These are phyloP conservation scores for Tricholaema leucomelas DNA, from an alignment of 2,113 vertebrate genomes.

Conservation along the genomic window DNA sequence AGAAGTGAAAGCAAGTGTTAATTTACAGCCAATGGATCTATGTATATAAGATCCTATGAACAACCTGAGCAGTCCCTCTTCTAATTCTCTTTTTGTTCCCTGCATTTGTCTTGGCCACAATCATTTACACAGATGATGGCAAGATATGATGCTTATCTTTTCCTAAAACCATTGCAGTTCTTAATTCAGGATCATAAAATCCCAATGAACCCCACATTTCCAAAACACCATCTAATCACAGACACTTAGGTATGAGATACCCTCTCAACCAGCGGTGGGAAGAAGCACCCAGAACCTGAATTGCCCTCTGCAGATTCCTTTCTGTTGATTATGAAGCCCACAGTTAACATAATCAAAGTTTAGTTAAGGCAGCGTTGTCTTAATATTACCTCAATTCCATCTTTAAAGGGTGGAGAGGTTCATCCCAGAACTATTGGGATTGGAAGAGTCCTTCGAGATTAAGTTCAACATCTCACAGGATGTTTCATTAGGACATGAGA, in stretches of 20 bases:
- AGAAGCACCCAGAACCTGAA: background rate
- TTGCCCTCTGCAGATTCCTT: background rate
- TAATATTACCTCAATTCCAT: background rate
- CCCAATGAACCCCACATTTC: background rate
- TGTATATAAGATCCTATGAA: background rate
- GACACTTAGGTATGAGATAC: background rate
- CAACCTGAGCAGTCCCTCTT: background rate
- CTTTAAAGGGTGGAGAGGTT: fast-evolving
- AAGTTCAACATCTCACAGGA: fast-evolving
- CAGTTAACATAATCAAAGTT: background rate
- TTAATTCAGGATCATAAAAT: background rate
- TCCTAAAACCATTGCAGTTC: background rate
- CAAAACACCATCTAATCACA: background rate
- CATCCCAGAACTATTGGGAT: no score
- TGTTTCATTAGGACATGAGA: background rate
- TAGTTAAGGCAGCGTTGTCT: background rate
- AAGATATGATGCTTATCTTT: background rate
- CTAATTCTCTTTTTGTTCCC: background rate
- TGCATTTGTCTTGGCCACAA: background rate
- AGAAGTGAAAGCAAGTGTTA: background rate
- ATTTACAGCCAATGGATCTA: background rate
- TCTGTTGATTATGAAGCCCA: background rate
- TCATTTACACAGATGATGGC: background rate
- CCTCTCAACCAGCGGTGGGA: background rate
- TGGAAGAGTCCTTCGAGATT: no score